phyloP scores from a whole-genome alignment of 2,113 vertebrate genomes.

The Dromiciops gliroides region DNA sequence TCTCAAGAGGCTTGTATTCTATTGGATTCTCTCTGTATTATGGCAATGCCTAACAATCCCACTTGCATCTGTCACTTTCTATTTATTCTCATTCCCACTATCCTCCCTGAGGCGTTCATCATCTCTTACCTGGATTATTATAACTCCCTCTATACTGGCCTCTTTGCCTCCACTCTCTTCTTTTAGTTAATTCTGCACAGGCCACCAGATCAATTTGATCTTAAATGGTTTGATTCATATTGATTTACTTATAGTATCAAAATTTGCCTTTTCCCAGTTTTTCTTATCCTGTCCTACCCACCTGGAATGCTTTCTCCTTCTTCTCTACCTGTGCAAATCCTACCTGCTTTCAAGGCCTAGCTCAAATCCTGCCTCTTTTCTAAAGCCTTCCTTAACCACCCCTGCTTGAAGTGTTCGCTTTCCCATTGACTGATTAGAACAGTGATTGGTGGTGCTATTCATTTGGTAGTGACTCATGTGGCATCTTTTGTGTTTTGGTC shows the following conservation, averaged over 20 bases:
- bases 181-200: neutral
- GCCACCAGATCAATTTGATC: neutral
- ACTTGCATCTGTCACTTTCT: neutral
- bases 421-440: neutral
- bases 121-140: neutral
- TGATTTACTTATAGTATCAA: neutral
- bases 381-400: neutral
- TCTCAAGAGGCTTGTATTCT: neutral
- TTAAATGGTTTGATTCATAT: neutral
- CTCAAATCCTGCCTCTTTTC: neutral
- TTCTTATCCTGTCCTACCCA: neutral
- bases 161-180: neutral
- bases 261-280: neutral
- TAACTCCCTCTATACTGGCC: neutral
- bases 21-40: neutral
- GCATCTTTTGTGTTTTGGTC: neutral
- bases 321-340: neutral
- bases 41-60: neutral
- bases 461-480: neutral
- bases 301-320: neutral
- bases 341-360: neutral
- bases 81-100: neutral
- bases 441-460: neutral
- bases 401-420: neutral
- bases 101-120: neutral